Evolutionary conservation across 37 sponge, comb jelly and placozoan genomes (phyloP), one percentile per base, ranked within the genome.

Genomic region (Beroe ovata): DNA sequence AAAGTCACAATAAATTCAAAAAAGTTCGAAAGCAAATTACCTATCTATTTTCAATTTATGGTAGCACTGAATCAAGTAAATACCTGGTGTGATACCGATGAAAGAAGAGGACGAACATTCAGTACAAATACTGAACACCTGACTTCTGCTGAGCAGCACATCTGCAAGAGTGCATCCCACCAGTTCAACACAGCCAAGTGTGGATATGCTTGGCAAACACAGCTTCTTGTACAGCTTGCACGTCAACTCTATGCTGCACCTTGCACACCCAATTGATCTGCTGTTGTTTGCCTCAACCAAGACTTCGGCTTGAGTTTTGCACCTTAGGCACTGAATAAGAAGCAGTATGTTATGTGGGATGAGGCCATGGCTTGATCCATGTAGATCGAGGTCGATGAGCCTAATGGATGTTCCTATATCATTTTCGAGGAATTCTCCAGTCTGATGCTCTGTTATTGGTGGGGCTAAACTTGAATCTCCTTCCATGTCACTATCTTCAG

Each of bases 211-310:
- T 6, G 42, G 84, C 23, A 42, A 25, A 77, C 84, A 77, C 84
- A 77, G 33, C 47, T 77, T 77, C 84, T 77, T 77, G 47, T 77
- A 42, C 26, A 77, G 84, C 23, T 39, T 77, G 54, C 84, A 77
- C 0, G 84, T 18, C 0, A 77, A n/a, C 47, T 77, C 84, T 18
- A 8, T n/a, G 47, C 22, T 36, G 54, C 84, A 77, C 84, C 84
- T 37, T 2, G 84, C 22, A 41, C 84, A 77, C 6, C 28, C 84
- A 28, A 42, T 22, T 21, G 8, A 21, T 28, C 41, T 39, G 28
- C 84, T 77, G 1, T 8, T 21, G 28, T 42, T 42, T 14, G 84
- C 36, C 16, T 30, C 54, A 0, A 77, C 54, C 21, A 42, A 20
- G 38, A 42, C 38, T 25, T 77, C 84, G 3, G 33, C 54, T 29